Evolutionary conservation across 2,888 invertebrate genomes (phyloP).

Genomic region (Chloroclysta siterata): DNA sequence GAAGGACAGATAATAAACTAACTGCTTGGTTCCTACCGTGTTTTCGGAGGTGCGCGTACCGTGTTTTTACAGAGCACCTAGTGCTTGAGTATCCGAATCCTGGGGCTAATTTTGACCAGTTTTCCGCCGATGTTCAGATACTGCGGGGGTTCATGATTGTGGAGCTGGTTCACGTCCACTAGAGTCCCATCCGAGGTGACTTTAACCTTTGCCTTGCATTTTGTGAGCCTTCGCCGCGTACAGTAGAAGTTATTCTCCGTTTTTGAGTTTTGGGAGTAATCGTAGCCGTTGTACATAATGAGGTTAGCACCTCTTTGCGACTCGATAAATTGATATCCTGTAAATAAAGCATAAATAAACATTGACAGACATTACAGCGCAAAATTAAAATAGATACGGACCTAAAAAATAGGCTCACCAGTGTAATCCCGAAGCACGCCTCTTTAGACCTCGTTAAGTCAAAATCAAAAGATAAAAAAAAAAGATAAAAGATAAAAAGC

Average conservation of each 20-base stretch:
- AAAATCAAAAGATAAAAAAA: too few species aligned
- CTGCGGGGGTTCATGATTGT: conserved; percentile 37
- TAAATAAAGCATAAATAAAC: conserved; percentile 7
- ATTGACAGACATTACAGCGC: not conserved
- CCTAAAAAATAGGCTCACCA: too few species aligned
- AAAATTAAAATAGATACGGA: too few species aligned
- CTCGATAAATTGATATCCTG: conserved; percentile 31
- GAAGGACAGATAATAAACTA: too few species aligned
- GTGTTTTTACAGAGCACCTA: not conserved
- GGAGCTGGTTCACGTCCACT: conserved; percentile 3
- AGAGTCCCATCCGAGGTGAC: conserved; percentile 22
- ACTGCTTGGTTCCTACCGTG: too few species aligned
- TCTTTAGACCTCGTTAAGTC: too few species aligned
- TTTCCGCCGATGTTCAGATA: conserved; percentile 26
- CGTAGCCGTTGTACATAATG: conserved; percentile 48
- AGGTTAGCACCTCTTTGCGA: conserved; percentile 40
- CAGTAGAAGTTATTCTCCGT: conserved; percentile 47
- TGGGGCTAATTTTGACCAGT: conserved; percentile 18
- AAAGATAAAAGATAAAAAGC: too few species aligned
- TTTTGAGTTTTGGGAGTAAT: conserved; percentile 47
- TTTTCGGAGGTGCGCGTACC: too few species aligned
- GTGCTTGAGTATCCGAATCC: not conserved
- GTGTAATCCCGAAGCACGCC: too few species aligned
- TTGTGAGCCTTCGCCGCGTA: conserved; percentile 48
- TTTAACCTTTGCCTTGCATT: conserved; percentile 48